Conservation (phyloP, 1,140 invertebrate genomes). For the Aradophagus sp. region DNA sequence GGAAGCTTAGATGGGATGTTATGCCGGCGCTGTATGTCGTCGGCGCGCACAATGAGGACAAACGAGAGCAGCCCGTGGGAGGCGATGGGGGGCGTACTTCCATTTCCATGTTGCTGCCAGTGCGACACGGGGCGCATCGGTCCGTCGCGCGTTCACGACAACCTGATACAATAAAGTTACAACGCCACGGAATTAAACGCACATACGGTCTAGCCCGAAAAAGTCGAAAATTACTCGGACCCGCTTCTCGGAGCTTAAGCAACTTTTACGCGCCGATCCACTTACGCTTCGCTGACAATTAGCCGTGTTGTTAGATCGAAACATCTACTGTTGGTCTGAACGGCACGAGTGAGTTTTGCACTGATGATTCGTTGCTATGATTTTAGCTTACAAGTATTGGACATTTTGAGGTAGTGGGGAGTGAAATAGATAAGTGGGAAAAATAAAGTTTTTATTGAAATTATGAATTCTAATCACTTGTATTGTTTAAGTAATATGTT, state of each 20-base stretch:
- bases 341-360: no score
- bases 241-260: slow-evolving; percentile 9
- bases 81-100: slow-evolving; percentile 62
- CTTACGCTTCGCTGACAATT: neutral
- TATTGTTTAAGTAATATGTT: no score
- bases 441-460: no score
- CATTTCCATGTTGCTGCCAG: slow-evolving; percentile 67
- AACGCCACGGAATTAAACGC: slow-evolving; percentile 36
- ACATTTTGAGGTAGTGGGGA: no score
- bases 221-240: slow-evolving; percentile 31
- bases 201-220: slow-evolving; percentile 25
- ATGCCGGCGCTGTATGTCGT: slow-evolving; percentile 61
- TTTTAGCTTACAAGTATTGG: no score
- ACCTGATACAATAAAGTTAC: slow-evolving; percentile 44
- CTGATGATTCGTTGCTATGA: no score
- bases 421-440: no score
- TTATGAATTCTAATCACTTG: no score
- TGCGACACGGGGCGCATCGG: slow-evolving; percentile 50
- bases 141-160: slow-evolving; percentile 29
- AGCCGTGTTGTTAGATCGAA: no score
- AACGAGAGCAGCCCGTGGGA: slow-evolving; percentile 64
- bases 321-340: no score
- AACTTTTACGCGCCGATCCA: slow-evolving; percentile 9
- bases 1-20: slow-evolving; percentile 64
- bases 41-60: slow-evolving; percentile 67